phyloP scores from a whole-genome alignment of 2,113 vertebrate species.

The Nesoenas mayeri region DNA sequence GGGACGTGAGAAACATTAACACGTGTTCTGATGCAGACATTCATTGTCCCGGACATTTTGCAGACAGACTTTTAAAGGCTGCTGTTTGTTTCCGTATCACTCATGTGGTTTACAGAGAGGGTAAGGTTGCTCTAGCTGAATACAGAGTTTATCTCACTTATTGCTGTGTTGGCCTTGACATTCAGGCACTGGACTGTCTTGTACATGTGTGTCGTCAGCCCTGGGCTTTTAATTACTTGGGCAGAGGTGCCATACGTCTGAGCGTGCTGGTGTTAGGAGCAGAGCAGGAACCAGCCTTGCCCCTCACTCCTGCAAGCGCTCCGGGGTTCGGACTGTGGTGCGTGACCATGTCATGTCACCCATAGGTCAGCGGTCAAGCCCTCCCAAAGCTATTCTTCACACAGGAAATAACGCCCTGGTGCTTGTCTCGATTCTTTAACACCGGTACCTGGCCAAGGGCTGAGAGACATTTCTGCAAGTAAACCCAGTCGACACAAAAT shows the following conservation, averaged over 20 bases:
- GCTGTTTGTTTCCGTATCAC: fast-evolving
- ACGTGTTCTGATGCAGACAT: neutral
- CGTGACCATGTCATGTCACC: fast-evolving
- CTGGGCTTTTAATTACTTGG: constrained; percentile 55
- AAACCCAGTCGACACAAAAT: neutral
- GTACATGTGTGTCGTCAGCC: neutral
- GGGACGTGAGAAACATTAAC: neutral
- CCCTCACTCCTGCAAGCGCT: neutral
- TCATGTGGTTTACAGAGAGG: neutral
- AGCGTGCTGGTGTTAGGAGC: constrained; percentile 42
- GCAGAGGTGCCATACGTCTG: constrained; percentile 61
- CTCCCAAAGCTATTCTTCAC: neutral
- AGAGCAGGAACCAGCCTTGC: neutral
- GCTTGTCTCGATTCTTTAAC: neutral
- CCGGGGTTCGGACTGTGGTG: neutral
- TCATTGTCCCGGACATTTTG: neutral
- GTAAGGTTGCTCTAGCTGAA: neutral
- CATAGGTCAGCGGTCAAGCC: neutral
- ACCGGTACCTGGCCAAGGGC: neutral
- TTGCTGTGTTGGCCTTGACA: neutral
- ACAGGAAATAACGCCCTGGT: neutral
- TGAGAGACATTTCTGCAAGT: fast-evolving
- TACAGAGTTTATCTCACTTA: neutral
- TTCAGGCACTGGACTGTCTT: neutral
- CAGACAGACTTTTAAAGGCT: neutral